A percentile compares a stretch with the other conserved stretches of the same genome.
These are phyloP conservation scores for Pantherophis guttatus DNA, from an alignment of 2,113 vertebrate species.

Conservation along the genomic window DNA sequence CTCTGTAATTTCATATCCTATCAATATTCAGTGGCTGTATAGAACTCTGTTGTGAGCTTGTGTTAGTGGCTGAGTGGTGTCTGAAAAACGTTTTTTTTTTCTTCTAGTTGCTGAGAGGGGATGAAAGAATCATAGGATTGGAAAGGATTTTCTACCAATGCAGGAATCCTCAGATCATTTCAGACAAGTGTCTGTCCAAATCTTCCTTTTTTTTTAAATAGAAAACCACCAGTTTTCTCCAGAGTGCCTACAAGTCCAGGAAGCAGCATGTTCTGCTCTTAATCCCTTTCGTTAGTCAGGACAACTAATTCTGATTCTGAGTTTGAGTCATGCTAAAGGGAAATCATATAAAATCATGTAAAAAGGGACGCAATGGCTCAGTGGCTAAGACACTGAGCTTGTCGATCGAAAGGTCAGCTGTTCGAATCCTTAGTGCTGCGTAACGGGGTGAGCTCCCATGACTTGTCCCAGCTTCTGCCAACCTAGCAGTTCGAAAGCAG, in stretches of 20 bases:
- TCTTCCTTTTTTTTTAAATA: too few relatives aligned
- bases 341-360: too few relatives aligned
- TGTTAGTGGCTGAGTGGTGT: not conserved
- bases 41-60: not conserved
- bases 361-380: too few relatives aligned
- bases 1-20: not conserved
- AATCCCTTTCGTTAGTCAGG: not conserved
- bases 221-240: not conserved
- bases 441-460: too few relatives aligned
- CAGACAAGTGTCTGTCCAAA: not conserved
- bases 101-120: too few relatives aligned
- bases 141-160: not conserved
- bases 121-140: not conserved
- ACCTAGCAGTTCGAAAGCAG: too few relatives aligned
- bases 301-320: not conserved
- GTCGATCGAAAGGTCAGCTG: too few relatives aligned
- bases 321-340: not conserved
- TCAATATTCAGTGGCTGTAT: not conserved
- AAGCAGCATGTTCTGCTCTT: not conserved
- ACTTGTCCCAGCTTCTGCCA: too few relatives aligned
- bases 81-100: not conserved
- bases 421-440: too few relatives aligned
- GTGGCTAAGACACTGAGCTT: too few relatives aligned
- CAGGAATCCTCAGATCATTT: not conserved
- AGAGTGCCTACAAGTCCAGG: not conserved